Conservation (phyloP, 1,140 invertebrate species). For the Leptestheria dahalacensis region DNA sequence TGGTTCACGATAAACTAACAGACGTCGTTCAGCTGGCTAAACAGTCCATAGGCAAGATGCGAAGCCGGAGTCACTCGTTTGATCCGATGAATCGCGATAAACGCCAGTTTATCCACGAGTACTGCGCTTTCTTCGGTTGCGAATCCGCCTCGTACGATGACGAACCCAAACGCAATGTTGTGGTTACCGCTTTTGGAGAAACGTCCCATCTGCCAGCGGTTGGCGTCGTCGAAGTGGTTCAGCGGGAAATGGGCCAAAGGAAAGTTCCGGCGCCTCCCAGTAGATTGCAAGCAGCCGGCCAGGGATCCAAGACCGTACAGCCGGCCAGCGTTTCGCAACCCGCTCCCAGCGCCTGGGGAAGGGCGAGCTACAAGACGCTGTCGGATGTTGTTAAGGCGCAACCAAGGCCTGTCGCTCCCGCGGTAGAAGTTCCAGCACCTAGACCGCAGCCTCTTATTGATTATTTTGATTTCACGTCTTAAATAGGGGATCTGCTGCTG, state of each 20-base stretch:
- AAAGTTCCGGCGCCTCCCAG: conserved; percentile 41
- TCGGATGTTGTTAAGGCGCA: conserved; percentile 17
- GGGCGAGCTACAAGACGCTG: conserved; percentile 8
- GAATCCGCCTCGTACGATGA: conserved; percentile 79
- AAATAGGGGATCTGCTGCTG: not conserved
- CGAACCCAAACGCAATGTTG: conserved; percentile 86
- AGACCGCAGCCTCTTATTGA: conserved; percentile 9
- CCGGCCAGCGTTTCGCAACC: not conserved
- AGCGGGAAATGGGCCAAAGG: conserved; percentile 56
- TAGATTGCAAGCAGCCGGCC: not conserved
- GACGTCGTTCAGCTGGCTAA: conserved; percentile 77
- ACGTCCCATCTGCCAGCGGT: conserved; percentile 73
- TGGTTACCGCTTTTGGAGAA: conserved; percentile 72
- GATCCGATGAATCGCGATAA: conserved; percentile 84
- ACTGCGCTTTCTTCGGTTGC: conserved; percentile 86
- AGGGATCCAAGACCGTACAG: not conserved
- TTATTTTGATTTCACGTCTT: conserved; percentile 16
- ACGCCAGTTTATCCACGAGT: conserved; percentile 76
- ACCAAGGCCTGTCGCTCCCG: conserved; percentile 3
- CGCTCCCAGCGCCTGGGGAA: conserved; percentile 8
- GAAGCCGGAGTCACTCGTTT: conserved; percentile 74
- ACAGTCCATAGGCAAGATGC: conserved; percentile 57
- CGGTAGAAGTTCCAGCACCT: not conserved
- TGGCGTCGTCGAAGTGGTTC: conserved; percentile 59
- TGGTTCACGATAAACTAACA: conserved; percentile 66